Evolutionary conservation across 2,888 invertebrate genomes (phyloP), one percentile per base, ranked within the genome.

Genomic region (Lypha dubia): DNA sequence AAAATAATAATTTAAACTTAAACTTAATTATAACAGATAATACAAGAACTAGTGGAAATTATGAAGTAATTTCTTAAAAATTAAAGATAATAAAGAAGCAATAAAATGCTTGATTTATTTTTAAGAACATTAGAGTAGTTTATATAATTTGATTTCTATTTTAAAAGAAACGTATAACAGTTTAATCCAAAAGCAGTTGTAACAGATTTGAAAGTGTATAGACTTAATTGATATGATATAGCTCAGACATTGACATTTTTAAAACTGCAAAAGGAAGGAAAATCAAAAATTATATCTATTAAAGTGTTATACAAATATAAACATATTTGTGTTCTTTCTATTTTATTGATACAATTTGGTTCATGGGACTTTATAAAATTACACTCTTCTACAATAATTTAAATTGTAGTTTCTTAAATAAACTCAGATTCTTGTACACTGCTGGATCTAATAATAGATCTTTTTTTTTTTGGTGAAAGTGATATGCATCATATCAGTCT

Each of bases 31-130:
- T 79, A 79, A 85, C 62, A 83, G 11, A 32, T 73, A 76, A 76
- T 51, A 67, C n/a, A 73, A 70, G 60, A 63, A 49, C 63, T 63
- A 74, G 35, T 75, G 65, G 38, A 67, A 80, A 75, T 60, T 24
- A 80, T 79, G 62, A 73, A 44, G 44, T 41, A 13, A 2, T n/a
- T 51, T 73, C n/a, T n/a, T 80, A 76, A 84, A 58, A 71, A 68
- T 53, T 73, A 84, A 35, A 81, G 80, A 81, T 81, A 76, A 67
- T 71, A 44, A 63, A 46, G 35, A 70, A 77, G 81, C 81, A 68
- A 67, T 8, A 73, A 77, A 49, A 71, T 77, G 65, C 73, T 73
- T 62, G 49, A 49, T 83, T 79, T 62, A 17, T 35, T 53, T 65
- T 74, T 51, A 60, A 46, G 49, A 7, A 20, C 22, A 9, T 35